phyloP scores from a whole-genome alignment of 2,113 vertebrate species.

The Mellivora capensis region DNA sequence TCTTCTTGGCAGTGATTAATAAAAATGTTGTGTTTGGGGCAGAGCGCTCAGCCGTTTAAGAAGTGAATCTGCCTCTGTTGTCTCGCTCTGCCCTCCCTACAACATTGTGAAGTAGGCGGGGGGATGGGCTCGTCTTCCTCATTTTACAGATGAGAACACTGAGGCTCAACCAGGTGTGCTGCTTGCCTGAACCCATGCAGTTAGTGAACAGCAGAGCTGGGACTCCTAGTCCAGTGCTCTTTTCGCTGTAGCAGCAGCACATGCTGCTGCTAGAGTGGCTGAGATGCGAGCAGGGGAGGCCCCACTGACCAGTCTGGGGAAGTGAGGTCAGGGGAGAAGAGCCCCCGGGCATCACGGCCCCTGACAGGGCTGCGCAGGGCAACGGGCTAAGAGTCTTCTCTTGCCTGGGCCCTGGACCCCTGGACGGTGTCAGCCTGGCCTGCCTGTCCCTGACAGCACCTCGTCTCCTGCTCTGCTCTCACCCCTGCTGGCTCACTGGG shows the following conservation, averaged over 20 bases:
- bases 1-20: not conserved
- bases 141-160: not conserved
- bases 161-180: not conserved
- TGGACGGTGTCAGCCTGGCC: not conserved
- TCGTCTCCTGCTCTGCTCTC: not conserved
- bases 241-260: not conserved
- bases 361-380: not conserved
- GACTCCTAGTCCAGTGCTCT: not conserved
- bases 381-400: not conserved
- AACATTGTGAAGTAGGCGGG: not conserved
- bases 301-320: not conserved
- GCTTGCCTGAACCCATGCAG: not conserved
- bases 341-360: not conserved
- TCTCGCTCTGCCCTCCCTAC: not conserved
- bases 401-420: not conserved
- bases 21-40: not conserved
- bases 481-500: not conserved
- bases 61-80: not conserved
- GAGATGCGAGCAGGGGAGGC: not conserved
- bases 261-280: not conserved
- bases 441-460: not conserved
- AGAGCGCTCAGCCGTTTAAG: not conserved
- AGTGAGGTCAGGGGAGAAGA: not conserved
- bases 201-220: not conserved
- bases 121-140: not conserved